These are phyloP conservation scores for Oryctolagus cuniculus DNA, from an alignment of 2,113 vertebrate species.

Conservation along the genomic window DNA sequence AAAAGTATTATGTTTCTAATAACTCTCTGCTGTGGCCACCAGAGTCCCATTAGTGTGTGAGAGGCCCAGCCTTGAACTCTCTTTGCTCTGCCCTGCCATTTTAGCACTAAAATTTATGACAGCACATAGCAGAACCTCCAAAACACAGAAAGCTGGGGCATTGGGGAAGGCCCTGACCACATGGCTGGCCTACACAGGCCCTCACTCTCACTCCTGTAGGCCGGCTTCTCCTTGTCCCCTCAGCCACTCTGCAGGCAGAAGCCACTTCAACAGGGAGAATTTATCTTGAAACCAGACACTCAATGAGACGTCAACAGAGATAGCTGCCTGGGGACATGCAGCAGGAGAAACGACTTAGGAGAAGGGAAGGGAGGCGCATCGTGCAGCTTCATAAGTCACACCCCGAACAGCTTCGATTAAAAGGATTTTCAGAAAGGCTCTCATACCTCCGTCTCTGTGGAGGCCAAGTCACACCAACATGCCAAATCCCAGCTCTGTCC, in stretches of 20 bases:
- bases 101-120: background rate
- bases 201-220: background rate
- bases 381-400: background rate
- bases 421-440: background rate
- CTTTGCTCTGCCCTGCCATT: background rate
- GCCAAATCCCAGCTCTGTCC: background rate
- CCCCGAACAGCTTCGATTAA: background rate
- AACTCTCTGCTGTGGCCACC: background rate
- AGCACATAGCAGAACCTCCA: background rate
- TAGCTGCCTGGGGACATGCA: background rate
- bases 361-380: background rate
- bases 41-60: background rate
- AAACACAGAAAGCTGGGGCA: background rate
- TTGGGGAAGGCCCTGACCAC: background rate
- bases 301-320: constrained; percentile 11
- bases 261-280: background rate
- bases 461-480: background rate
- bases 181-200: background rate
- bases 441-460: background rate
- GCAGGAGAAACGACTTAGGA: background rate
- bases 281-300: background rate
- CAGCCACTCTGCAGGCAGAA: background rate
- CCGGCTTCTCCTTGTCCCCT: background rate
- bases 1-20: too few relatives aligned
- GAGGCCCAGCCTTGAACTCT: background rate